Evolutionary conservation across 2,113 vertebrate species (phyloP).

Genomic region (Anseranas semipalmata): DNA sequence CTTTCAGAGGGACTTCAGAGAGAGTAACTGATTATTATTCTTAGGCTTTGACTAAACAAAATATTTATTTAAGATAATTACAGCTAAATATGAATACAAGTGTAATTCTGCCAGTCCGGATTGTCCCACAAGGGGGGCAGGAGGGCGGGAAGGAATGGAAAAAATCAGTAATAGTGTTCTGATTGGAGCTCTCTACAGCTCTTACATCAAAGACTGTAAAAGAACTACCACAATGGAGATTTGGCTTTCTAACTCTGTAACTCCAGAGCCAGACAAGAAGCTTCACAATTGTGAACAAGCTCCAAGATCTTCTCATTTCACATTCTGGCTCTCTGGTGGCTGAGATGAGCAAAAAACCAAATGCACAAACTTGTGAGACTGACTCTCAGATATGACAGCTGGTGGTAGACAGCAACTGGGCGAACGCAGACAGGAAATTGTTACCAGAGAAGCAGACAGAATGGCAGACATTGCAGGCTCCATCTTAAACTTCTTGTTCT

Average conservation of each 20-base stretch:
- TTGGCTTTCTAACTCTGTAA: neutral
- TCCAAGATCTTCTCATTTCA: constrained; percentile 1
- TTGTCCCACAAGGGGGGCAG: neutral
- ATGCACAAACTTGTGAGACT: neutral
- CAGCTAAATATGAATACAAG: neutral
- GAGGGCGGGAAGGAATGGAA: neutral
- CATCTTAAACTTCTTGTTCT: neutral
- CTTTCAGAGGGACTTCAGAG: neutral
- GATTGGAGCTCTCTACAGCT: neutral
- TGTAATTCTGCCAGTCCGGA: neutral
- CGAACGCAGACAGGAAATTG: neutral
- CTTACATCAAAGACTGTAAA: neutral
- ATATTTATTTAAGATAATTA: neutral
- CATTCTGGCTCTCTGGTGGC: neutral
- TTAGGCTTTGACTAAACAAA: neutral
- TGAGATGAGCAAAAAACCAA: neutral
- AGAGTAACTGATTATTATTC: neutral
- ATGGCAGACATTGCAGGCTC: neutral
- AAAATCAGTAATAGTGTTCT: neutral
- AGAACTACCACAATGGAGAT: neutral
- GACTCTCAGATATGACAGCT: constrained; percentile 14
- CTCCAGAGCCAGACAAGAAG: neutral
- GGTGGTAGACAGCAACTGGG: neutral
- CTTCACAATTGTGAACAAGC: neutral
- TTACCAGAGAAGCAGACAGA: constrained; percentile 12